Base-by-base conservation (phyloP, 2,113 vertebrate species). In the Pterocles gutturalis region DNA sequence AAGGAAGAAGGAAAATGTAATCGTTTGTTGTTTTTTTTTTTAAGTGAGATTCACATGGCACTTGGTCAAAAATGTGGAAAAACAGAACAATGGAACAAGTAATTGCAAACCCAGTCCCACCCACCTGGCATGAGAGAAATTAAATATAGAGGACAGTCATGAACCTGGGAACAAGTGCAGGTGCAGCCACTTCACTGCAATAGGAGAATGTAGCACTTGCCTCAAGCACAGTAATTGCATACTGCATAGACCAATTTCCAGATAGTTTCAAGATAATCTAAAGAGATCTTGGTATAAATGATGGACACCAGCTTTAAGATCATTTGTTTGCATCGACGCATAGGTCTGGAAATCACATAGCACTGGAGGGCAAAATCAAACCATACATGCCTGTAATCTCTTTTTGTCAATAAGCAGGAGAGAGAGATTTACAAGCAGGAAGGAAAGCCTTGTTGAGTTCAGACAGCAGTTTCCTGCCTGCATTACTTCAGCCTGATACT, bases 351-450 rank as follows among this genome's bases (percentile, higher is more conserved):
- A 96, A 94, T 93, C 21, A 55, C 81, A n/a, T 93, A 71, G 91
- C 87, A 91, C 97, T 96, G 71, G 94, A 98, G 95, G 97, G 93
- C 95, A 94, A 98, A 97, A 84, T 60, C 94, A 94, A 98, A 94
- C 89, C 34, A 1, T 96, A 95, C 90, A 93, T 73, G 92, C 69
- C 94, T 96, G 83, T 93, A 96, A 94, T 97, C 97, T 72, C 61
- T 89, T 97, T 96, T 97, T 98, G 98, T 98, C 98, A 98, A 96
- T 97, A 96, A 94, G 95, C 70, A 91, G 93, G 93, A 96, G 96
- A 96, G 93, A 97, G 96, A 97, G 95, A 97, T 97, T 98, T 98
- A 97, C 93, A 97, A 97, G 98, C 97, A 98, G 97, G 97, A 98
- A 98, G 97, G 96, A 98, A 97, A 98, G 95, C 72, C 96, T 97